Evolutionary conservation across 1,140 invertebrate species (phyloP).

Genomic region (Littorina saxatilis): DNA sequence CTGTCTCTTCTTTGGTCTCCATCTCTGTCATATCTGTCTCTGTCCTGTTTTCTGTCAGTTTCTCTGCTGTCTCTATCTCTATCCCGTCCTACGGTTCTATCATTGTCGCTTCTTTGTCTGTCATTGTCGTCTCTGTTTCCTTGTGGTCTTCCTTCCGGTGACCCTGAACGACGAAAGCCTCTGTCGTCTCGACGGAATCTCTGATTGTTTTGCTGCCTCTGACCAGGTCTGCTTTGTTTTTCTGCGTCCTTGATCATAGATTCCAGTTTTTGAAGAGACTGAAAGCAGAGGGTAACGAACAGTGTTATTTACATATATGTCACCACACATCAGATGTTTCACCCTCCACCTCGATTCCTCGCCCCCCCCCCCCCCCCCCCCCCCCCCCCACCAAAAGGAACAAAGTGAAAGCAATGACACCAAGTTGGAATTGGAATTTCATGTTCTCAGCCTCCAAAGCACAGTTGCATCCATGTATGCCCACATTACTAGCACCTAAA

Average conservation of each 20-base stretch:
- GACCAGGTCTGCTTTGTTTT: constrained; percentile 44
- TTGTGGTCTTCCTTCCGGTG: neutral
- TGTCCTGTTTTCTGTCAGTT: constrained; percentile 26
- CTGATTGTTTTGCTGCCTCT: neutral
- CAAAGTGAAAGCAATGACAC: too few species aligned
- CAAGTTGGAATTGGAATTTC: too few species aligned
- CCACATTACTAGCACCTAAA: too few species aligned
- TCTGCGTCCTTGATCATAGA: constrained; percentile 75
- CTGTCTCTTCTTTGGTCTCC: constrained; percentile 31
- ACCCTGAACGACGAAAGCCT: neutral
- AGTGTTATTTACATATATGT: too few species aligned
- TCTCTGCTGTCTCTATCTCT: constrained; percentile 22
- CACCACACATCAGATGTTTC: too few species aligned
- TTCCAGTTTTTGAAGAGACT: constrained; percentile 79
- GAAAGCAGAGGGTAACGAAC: constrained; percentile 34
- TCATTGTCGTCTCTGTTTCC: neutral
- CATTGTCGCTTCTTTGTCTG: neutral
- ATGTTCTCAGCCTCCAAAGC: too few species aligned
- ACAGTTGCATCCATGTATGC: too few species aligned
- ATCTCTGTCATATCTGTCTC: neutral
- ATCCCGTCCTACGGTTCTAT: constrained; percentile 34
- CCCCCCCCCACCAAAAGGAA: too few species aligned
- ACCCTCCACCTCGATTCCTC: too few species aligned
- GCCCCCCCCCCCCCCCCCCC: too few species aligned
- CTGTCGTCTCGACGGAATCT: neutral